A percentile compares a stretch with the other conserved stretches of the same genome.
phyloP scores from a whole-genome alignment of 2,888 invertebrate species.

The Toxonevra muliebris region DNA sequence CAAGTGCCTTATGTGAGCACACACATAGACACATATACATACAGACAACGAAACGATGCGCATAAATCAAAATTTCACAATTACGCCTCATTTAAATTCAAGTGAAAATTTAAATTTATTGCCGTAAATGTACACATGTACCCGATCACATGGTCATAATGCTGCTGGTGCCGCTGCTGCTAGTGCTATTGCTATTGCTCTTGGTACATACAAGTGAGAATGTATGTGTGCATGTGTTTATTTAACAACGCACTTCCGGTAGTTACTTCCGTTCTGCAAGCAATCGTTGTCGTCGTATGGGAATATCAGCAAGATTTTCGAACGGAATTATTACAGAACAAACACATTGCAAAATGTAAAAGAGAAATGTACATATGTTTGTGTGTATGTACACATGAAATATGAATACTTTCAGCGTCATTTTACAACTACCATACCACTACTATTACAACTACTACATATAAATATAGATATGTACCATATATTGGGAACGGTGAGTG shows the following conservation, averaged over 20 bases:
- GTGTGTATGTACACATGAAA: no score
- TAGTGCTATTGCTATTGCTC: not conserved
- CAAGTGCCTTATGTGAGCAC: not conserved
- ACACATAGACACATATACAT: not conserved
- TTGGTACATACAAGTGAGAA: not conserved
- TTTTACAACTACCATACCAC: no score
- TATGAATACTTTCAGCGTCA: no score
- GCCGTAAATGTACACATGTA: conserved; percentile 8
- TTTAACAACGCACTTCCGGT: conserved; percentile 7
- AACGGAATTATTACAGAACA: conserved; percentile 15
- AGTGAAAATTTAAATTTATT: conserved; percentile 43
- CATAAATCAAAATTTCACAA: conserved; percentile 52
- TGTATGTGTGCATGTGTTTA: not conserved
- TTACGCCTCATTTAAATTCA: conserved; percentile 48
- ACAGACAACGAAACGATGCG: conserved; percentile 12
- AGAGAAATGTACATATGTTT: not conserved
- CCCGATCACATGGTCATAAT: conserved; percentile 6
- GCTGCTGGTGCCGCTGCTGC: conserved; percentile 8
- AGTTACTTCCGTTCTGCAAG: not conserved
- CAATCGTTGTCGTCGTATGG: no score
- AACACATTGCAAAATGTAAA: not conserved
- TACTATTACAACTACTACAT: no score
- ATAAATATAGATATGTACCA: no score
- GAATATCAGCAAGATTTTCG: not conserved
- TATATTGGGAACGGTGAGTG: no score